Conservation (phyloP, 64 coral and sea anemone genomes). For the Cladopsammia gracilis region DNA sequence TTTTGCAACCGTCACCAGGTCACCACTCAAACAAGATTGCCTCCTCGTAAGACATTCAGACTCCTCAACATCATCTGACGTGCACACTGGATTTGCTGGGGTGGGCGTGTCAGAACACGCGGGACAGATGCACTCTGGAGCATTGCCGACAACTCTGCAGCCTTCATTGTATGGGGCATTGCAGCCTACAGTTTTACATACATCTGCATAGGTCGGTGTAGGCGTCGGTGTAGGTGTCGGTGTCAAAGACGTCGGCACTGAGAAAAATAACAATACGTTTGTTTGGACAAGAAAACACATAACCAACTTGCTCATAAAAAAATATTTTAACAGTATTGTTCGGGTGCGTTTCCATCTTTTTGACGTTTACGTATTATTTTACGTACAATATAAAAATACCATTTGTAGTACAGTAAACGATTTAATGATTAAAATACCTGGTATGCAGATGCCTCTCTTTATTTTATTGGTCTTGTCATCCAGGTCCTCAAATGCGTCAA, state of each 20-base stretch:
- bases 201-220: neutral
- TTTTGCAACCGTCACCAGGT: neutral
- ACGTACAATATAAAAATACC: too few species aligned
- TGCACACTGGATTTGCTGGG: neutral
- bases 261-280: too few species aligned
- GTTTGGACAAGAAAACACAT: too few species aligned
- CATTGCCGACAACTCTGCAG: neutral
- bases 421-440: neutral
- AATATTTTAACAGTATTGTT: too few species aligned
- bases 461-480: neutral
- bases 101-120: neutral
- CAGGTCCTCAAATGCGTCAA: slow-evolving; percentile 34
- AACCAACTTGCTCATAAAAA: too few species aligned
- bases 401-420: too few species aligned
- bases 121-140: slow-evolving; percentile 25
- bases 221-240: neutral
- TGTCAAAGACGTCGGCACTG: neutral
- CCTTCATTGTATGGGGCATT: slow-evolving; percentile 11
- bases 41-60: neutral
- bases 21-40: neutral
- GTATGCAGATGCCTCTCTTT: slow-evolving; percentile 6
- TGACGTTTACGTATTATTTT: too few species aligned
- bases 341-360: too few species aligned
- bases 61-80: slow-evolving; percentile 16
- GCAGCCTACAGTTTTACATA: neutral